These are phyloP conservation scores for Smithornis capensis DNA, from an alignment of 2,113 vertebrate species.

Conservation along the genomic window DNA sequence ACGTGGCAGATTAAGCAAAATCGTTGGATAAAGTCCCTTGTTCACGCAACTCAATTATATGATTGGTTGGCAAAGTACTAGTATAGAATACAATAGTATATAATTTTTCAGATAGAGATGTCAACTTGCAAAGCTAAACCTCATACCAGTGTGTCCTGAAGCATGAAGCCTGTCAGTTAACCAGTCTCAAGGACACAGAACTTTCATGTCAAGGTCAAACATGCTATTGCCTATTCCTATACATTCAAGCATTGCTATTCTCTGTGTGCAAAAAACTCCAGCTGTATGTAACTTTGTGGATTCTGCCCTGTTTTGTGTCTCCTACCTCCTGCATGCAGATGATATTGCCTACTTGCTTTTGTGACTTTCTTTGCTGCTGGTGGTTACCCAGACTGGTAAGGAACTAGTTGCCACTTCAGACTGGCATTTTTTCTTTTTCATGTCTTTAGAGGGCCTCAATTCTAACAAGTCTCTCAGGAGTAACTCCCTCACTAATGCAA, in stretches of 20 bases:
- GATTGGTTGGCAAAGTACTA: too few relatives aligned
- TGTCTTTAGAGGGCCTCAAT: neutral
- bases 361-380: neutral
- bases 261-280: neutral
- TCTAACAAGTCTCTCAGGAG: neutral
- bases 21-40: too few relatives aligned
- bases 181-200: too few relatives aligned
- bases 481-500: neutral
- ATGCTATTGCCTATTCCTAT: too few relatives aligned
- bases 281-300: neutral
- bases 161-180: too few relatives aligned
- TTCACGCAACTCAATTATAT: too few relatives aligned
- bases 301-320: rapidly evolving
- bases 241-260: neutral
- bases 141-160: too few relatives aligned
- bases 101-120: too few relatives aligned
- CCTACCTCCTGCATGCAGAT: neutral
- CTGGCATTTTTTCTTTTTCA: neutral
- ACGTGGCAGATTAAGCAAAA: too few relatives aligned
- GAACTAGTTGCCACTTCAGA: neutral
- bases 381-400: neutral
- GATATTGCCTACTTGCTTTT: neutral
- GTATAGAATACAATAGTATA: too few relatives aligned
- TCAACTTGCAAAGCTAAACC: too few relatives aligned
- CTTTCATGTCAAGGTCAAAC: too few relatives aligned